Evolutionary conservation across 1,140 invertebrate genomes (phyloP).

Genomic region (Leptinotarsa defecta): DNA sequence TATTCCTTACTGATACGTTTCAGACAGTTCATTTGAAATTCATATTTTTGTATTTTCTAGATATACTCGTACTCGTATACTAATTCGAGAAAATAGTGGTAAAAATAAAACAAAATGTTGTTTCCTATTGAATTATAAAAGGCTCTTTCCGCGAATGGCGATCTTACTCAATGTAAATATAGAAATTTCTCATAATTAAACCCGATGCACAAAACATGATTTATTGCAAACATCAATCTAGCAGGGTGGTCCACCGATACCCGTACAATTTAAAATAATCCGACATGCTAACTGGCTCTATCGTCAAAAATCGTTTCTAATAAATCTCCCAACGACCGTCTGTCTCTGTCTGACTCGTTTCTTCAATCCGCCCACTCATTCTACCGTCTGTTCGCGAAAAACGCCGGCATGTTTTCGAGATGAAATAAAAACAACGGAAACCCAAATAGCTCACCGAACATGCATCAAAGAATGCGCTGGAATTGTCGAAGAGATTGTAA

Average conservation of each 20-base stretch:
- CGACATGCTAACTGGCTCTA: neutral
- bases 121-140: too few species aligned
- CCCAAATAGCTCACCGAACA: slow-evolving; percentile 37
- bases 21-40: too few species aligned
- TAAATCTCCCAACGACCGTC: neutral
- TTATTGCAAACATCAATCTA: neutral
- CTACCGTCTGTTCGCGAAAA: slow-evolving; percentile 30
- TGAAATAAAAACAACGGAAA: slow-evolving; percentile 40
- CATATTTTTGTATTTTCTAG: too few species aligned
- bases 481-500: slow-evolving; percentile 40
- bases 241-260: neutral
- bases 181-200: too few species aligned
- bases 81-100: too few species aligned
- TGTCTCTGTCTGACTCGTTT: neutral
- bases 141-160: too few species aligned
- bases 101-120: too few species aligned
- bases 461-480: slow-evolving; percentile 42
- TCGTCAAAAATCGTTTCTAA: neutral
- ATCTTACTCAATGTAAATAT: too few species aligned
- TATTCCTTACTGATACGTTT: too few species aligned
- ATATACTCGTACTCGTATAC: too few species aligned
- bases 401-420: slow-evolving; percentile 36
- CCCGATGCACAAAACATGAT: too few species aligned
- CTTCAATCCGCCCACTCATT: neutral
- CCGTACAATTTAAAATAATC: neutral